Evolutionary conservation across 2,888 invertebrate genomes (phyloP), one percentile per base, ranked within the genome.

Genomic region (Drosophila mayaguana): DNA sequence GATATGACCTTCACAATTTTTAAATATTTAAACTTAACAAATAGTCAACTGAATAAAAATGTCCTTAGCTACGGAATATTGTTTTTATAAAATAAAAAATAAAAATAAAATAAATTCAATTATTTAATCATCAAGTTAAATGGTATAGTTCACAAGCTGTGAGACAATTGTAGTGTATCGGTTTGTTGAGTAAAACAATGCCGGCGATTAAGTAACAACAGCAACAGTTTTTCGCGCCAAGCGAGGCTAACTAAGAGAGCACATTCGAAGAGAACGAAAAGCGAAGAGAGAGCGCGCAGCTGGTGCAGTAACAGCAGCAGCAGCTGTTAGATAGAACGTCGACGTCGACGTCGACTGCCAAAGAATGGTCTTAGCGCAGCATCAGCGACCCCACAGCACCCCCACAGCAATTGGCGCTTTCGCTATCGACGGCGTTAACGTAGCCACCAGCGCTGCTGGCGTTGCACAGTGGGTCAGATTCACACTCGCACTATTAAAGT

Each of bases 211-310:
- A 88, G 86, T 88, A 86, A 88, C 83, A 88, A 86, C 73, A 85
- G 88, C 84, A 85, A 85, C 84, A 85, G 84, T 88, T 85, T 85
- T 88, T 71, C 83, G 88, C 86, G 86, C 84, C 88, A 88, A 75
- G 45, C 68, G 46, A 69, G 28, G 11, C 51, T 7, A 63, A 28
- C 53, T 36, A 68, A 79, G 71, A 79, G 67, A 69, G 43, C n/a
- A 36, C 28, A 12, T 53, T 28, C 32, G 8, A 76, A 73, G 72
- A 83, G 81, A 67, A 42, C 18, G 22, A 8, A 9, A 32, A 14
- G 16, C 9, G 36, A 75, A 75, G 70, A 88, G 83, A 85, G 66
- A 64, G 50, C 71, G 40, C 82, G 64, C 80, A 76, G 72, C 75
- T 83, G 78, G 75, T 83, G 86, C 86, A 88, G 83, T 72, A 70